Conservation (phyloP, 2,888 invertebrate genomes). For the Pollenia angustigena region DNA sequence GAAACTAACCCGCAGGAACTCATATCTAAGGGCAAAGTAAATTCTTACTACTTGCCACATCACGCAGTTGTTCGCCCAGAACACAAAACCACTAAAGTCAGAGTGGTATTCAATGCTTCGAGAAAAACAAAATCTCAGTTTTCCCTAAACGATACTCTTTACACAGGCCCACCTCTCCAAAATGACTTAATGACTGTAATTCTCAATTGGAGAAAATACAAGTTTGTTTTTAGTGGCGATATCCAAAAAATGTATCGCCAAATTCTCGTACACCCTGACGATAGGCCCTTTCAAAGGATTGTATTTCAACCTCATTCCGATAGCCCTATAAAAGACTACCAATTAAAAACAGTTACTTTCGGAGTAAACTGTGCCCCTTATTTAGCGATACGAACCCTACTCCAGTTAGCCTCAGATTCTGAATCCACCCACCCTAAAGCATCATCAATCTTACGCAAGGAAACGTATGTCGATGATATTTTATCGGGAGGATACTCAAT, state of each 20-base stretch:
- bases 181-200: conserved; percentile 48
- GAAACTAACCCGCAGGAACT: conserved; percentile 24
- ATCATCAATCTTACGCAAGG: neutral
- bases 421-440: conserved; percentile 50
- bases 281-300: conserved; percentile 70
- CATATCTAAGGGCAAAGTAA: conserved; percentile 10
- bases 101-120: conserved; percentile 74
- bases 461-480: conserved; percentile 11
- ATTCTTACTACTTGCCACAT: conserved; percentile 42
- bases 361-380: conserved; percentile 59
- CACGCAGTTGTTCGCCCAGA: conserved; percentile 67
- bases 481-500: neutral
- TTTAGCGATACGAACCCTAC: conserved; percentile 62
- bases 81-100: conserved; percentile 66
- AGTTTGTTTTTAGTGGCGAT: conserved; percentile 71
- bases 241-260: conserved; percentile 73
- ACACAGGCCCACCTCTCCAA: conserved; percentile 69
- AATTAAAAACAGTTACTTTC: conserved; percentile 68
- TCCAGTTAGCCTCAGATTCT: conserved; percentile 49
- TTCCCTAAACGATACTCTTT: conserved; percentile 62
- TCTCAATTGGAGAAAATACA: conserved; percentile 56
- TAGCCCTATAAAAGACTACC: conserved; percentile 45
- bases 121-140: conserved; percentile 43
- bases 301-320: conserved; percentile 46
- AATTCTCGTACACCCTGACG: conserved; percentile 51